phyloP scores from a whole-genome alignment of 2,888 invertebrate species.

The Scelioninae gen. 1 region DNA sequence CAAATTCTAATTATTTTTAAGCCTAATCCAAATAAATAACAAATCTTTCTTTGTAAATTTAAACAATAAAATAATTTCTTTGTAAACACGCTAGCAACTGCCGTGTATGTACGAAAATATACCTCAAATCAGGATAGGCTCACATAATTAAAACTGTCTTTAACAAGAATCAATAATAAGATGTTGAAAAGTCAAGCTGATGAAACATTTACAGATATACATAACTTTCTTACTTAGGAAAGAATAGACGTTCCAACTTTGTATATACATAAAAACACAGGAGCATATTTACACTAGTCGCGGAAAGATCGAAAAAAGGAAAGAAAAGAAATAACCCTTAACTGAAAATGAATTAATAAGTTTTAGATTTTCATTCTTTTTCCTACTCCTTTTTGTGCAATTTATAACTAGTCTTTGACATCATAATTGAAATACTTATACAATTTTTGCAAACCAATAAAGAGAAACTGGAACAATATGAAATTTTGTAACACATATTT shows the following conservation, averaged over 20 bases:
- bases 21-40: constrained; percentile 14
- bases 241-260: constrained; percentile 28
- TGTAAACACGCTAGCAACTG: constrained; percentile 72
- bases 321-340: not conserved
- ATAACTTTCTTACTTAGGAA: constrained; percentile 47
- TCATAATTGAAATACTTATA: no score
- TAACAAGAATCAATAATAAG: constrained; percentile 6
- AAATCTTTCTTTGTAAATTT: constrained; percentile 65
- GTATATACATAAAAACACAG: constrained; percentile 35
- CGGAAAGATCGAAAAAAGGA: constrained; percentile 9
- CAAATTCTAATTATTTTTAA: not conserved
- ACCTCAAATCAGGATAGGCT: constrained; percentile 38
- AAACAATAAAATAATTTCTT: constrained; percentile 62
- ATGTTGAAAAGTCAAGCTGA: constrained; percentile 2
- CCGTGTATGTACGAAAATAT: constrained; percentile 56
- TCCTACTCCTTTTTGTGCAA: constrained; percentile 14
- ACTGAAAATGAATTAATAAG: not conserved
- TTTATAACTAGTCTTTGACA: constrained; percentile 19
- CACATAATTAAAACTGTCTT: not conserved
- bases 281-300: constrained; percentile 26
- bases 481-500: no score
- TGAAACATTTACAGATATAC: constrained; percentile 26
- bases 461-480: no score
- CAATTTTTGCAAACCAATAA: no score
- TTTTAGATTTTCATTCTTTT: not conserved